phyloP scores from a whole-genome alignment of 2,888 invertebrate species.

The Rotaria socialis region DNA sequence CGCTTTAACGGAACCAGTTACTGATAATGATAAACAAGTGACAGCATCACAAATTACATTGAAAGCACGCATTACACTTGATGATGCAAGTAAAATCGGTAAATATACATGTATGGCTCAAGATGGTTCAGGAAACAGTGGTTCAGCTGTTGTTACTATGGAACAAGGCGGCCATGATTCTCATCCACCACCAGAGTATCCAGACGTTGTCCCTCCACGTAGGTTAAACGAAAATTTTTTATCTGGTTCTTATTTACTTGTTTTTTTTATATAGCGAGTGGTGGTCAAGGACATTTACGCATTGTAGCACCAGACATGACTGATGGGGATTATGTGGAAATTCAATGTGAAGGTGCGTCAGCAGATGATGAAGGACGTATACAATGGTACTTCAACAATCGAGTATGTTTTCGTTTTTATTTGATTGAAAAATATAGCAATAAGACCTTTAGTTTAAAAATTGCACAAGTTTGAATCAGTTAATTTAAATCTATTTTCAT shows the following conservation, averaged over 20 bases:
- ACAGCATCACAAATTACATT: not conserved
- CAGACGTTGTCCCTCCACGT: not conserved
- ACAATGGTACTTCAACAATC: conserved; percentile 6
- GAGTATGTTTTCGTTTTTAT: not conserved
- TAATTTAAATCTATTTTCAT: not conserved
- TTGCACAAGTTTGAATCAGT: not conserved
- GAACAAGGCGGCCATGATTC: not conserved
- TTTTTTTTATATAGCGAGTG: not conserved
- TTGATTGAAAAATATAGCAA: not conserved
- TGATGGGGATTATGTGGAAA: conserved; percentile 21
- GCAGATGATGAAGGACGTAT: conserved; percentile 2
- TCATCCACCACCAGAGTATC: not conserved
- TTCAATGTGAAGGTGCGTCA: conserved; percentile 7
- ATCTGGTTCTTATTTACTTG: not conserved
- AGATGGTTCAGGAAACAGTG: not conserved
- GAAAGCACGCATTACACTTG: not conserved
- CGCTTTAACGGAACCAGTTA: not conserved
- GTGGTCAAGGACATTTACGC: not conserved
- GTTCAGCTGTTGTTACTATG: not conserved
- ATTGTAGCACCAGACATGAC: conserved; percentile 17
- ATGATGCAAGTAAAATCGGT: conserved; percentile 22
- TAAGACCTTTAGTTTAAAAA: not conserved
- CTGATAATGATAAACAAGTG: not conserved
- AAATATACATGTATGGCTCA: conserved; percentile 14
- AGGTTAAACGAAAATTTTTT: not conserved